These are phyloP conservation scores for Mustelus asterias DNA, from an alignment of 2,113 vertebrate genomes.

Conservation along the genomic window DNA sequence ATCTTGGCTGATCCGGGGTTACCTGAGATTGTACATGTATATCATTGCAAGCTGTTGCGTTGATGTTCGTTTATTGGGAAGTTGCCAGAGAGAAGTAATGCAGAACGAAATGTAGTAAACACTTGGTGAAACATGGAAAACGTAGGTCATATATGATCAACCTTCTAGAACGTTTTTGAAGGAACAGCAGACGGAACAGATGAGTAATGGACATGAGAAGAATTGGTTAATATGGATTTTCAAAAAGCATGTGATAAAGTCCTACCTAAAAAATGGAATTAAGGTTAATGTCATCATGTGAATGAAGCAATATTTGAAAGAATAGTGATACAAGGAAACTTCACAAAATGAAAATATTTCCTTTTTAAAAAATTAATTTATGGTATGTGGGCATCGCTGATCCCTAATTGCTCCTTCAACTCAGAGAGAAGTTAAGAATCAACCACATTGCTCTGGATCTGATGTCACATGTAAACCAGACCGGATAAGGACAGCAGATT, in stretches of 20 bases:
- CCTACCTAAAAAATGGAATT: background rate
- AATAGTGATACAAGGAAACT: background rate
- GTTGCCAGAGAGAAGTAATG: background rate
- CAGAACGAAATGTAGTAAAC: background rate
- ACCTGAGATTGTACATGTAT: background rate
- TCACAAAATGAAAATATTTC: background rate
- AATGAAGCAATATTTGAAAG: background rate
- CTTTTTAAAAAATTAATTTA: too few relatives aligned
- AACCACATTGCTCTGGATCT: too few relatives aligned
- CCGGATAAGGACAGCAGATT: too few relatives aligned
- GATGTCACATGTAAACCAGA: too few relatives aligned
- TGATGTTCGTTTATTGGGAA: background rate
- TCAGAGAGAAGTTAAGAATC: too few relatives aligned
- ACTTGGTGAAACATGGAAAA: background rate
- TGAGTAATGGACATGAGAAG: too few relatives aligned
- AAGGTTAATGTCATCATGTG: background rate
- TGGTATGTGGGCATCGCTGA: too few relatives aligned
- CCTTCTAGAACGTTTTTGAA: background rate
- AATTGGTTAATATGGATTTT: background rate
- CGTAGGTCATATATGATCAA: background rate
- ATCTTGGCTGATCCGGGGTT: background rate
- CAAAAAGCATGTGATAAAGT: background rate
- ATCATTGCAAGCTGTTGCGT: background rate
- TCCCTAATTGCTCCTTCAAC: too few relatives aligned
- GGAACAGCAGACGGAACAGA: background rate